Base-by-base conservation (phyloP, 2,113 vertebrate genomes). In the Gopherus evgoodei region DNA sequence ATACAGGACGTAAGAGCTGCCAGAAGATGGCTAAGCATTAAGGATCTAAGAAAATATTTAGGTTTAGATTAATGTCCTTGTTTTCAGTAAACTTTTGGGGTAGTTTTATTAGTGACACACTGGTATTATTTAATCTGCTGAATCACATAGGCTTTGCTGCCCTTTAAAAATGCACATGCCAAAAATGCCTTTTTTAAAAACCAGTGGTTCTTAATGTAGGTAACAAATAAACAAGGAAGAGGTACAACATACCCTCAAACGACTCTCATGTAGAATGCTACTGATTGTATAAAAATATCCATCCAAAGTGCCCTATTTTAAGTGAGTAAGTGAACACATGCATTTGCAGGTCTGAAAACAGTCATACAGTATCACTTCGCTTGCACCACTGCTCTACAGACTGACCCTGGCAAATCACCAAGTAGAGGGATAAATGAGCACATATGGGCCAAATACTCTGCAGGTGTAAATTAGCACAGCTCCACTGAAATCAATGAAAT, bases 351-450 rank as follows among this genome's bases (percentile, higher is more conserved):
- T 11, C 3, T 49, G 62, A 80, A 21, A 0, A 1, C 2, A 88
- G 25, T 6, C 0, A 0, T 22, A 27, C 3, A 1, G 22, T 83
- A 0, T 16, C 38, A 9, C 29, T 86, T 89, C 56, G 47, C 13
- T 5, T 44, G 6, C n/a, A 69, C 62, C 62, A 69, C 49, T 92
- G 6, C 38, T 88, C 62, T 6, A 35, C 54, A 78, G 5, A 38
- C 29, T 25, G 75, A 5, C 10, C 35, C 62, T 69, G 35, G 31
- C 16, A 69, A 97, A 88, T 50, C 17, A 10, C 84, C 12, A 42
- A 2, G 8, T 21, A n/a, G 59, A 24, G 24, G 72, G 38, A 69
- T 69, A 69, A 69, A 69, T 19, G n/a, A 69, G 31, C 35, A n/a
- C 24, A 6, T 76, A 21, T 22, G 24, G 22, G 38, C 11, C n/a